These are phyloP conservation scores for Ecdyonurus torrentis DNA, from an alignment of 2,888 invertebrate species.

Conservation along the genomic window DNA sequence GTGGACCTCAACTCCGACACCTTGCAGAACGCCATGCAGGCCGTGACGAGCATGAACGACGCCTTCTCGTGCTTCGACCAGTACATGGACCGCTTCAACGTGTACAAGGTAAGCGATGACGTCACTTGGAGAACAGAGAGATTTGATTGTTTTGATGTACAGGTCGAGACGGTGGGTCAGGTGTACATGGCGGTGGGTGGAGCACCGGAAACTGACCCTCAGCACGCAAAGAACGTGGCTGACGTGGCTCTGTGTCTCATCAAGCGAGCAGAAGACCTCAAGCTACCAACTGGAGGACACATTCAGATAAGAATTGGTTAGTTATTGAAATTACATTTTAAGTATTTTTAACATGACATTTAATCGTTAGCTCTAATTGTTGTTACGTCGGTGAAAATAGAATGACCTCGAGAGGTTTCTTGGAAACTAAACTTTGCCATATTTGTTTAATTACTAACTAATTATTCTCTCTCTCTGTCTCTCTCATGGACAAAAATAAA, in stretches of 20 bases:
- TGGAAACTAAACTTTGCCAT: too few species aligned
- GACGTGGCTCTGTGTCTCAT: conserved; percentile 62
- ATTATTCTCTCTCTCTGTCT: too few species aligned
- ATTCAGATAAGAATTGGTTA: conserved; percentile 47
- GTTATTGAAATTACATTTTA: too few species aligned
- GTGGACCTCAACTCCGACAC: conserved; percentile 37
- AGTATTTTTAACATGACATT: too few species aligned
- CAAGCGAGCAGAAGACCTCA: conserved; percentile 45
- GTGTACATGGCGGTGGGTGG: conserved; percentile 86
- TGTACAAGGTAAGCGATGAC: conserved; percentile 58
- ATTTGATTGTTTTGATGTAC: conserved; percentile 11
- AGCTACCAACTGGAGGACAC: conserved; percentile 37
- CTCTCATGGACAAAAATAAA: too few species aligned
- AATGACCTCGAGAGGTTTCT: too few species aligned
- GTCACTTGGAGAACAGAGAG: neutral
- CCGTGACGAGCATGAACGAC: conserved; percentile 69
- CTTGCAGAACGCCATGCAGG: conserved; percentile 49
- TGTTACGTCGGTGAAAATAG: too few species aligned
- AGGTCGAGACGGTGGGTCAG: conserved; percentile 90
- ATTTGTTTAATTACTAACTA: too few species aligned
- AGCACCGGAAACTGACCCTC: conserved; percentile 55
- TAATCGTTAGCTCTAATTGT: too few species aligned
- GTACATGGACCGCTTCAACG: conserved; percentile 64
- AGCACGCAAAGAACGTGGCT: conserved; percentile 61
- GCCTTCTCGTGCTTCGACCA: conserved; percentile 74